Evolutionary conservation across 92 coral and sea anemone species (phyloP).

Genomic region (Phenganax subtilis): DNA sequence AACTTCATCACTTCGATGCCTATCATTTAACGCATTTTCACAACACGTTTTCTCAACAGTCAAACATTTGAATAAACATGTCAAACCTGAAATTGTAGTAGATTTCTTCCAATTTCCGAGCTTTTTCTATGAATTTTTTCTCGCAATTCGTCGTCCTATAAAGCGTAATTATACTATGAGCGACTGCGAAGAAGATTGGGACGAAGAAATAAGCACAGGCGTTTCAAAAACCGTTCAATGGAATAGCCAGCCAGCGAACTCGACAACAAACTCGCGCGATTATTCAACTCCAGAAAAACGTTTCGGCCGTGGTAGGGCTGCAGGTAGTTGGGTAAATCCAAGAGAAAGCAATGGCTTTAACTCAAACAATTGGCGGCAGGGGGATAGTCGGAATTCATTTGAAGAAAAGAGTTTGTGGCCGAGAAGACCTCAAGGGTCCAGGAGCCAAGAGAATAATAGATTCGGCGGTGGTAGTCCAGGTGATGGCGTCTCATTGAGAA

Average conservation of each 20-base stretch:
- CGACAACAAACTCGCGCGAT: not conserved
- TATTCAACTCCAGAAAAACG: not conserved
- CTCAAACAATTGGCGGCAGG: not conserved
- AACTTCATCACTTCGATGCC: no score
- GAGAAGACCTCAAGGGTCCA: conserved; percentile 10
- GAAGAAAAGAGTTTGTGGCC: not conserved
- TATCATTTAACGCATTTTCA: no score
- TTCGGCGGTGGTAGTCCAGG: not conserved
- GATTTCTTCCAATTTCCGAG: not conserved
- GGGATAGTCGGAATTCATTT: no score
- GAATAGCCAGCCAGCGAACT: not conserved
- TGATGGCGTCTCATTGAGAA: conserved; percentile 17
- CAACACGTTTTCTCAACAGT: no score
- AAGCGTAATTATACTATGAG: not conserved
- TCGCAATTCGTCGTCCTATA: not conserved
- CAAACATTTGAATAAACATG: no score
- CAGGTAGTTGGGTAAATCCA: not conserved
- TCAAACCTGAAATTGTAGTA: no score
- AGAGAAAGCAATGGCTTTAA: not conserved
- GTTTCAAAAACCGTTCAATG: conserved; percentile 1
- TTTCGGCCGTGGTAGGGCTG: conserved; percentile 20
- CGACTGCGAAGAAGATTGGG: conserved; percentile 40
- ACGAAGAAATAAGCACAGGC: conserved; percentile 12
- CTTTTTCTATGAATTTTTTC: not conserved
- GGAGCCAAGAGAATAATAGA: not conserved